A percentile compares a stretch with the other conserved stretches of the same genome.
Conservation (phyloP, 2,797 vertebrate species). For the Hylomyscus alleni region DNA sequence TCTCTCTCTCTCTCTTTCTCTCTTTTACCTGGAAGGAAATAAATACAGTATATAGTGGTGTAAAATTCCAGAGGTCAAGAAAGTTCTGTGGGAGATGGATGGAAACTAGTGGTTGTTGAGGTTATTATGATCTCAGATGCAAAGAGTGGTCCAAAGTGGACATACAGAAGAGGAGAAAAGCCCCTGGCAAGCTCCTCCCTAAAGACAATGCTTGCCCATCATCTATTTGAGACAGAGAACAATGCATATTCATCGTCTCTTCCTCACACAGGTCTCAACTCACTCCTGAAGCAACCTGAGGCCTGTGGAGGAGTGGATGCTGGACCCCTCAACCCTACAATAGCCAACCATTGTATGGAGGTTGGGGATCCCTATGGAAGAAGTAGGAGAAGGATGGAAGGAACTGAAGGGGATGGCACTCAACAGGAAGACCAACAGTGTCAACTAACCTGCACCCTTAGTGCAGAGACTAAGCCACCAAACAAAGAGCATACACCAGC, state of each 20-base stretch:
- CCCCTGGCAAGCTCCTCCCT: not conserved
- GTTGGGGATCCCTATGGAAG: too few species aligned
- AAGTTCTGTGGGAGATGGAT: too few species aligned
- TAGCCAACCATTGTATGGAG: too few species aligned
- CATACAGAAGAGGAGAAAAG: not conserved
- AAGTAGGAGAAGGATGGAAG: not conserved
- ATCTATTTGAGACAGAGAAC: not conserved
- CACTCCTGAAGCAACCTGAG: not conserved
- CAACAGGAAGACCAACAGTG: not conserved
- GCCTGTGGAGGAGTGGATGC: too few species aligned
- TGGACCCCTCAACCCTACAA: too few species aligned
- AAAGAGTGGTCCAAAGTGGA: not conserved
- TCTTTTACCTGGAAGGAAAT: too few species aligned
- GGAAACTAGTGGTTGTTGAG: not conserved
- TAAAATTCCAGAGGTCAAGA: not conserved
- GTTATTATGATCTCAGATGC: not conserved
- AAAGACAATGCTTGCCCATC: not conserved
- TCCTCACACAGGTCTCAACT: not conserved
- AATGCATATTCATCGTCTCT: not conserved
- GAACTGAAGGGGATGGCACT: not conserved
- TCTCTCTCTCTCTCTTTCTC: too few species aligned
- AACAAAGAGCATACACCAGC: not conserved
- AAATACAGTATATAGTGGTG: not conserved
- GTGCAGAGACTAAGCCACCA: not conserved
- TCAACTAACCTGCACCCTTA: too few species aligned